Percentiles rank a stretch among this genome's conserved stretches.
These are phyloP conservation scores for Cephus runcator DNA, from an alignment of 2,888 invertebrate genomes.

Conservation along the genomic window DNA sequence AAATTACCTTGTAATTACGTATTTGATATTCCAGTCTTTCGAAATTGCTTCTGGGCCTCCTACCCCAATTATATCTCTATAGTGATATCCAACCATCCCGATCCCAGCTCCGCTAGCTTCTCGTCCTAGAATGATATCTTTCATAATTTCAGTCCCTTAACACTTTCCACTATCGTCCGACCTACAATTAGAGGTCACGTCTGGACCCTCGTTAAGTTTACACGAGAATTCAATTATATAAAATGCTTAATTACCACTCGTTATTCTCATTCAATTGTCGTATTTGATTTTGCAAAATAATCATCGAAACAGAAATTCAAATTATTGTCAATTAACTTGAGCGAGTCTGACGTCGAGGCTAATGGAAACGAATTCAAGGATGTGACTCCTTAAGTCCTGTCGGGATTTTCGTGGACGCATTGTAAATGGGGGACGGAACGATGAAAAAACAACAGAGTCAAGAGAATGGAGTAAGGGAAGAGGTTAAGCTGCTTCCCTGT, in stretches of 20 bases:
- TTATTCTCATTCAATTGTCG: not conserved
- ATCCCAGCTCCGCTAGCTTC: not conserved
- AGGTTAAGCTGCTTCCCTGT: not conserved
- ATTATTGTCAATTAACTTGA: not conserved
- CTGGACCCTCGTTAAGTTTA: not conserved
- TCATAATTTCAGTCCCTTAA: not conserved
- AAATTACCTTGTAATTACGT: not conserved
- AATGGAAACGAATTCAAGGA: not conserved
- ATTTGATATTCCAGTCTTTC: not conserved
- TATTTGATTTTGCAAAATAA: not conserved
- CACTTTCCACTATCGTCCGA: not conserved
- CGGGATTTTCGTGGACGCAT: not conserved
- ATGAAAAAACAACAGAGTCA: not conserved
- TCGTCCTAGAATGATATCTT: not conserved
- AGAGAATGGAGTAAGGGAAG: no score
- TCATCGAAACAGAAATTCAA: not conserved
- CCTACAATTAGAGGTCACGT: not conserved
- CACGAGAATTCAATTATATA: not conserved
- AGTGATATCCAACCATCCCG: not conserved
- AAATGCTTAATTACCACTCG: not conserved
- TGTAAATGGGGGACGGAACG: not conserved
- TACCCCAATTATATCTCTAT: not conserved
- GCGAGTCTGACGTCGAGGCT: not conserved
- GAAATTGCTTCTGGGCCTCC: not conserved
- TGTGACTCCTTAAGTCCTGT: not conserved